Conservation (phyloP, 30 jellyfish, hydroid and myxozoan genomes). For the Hydra vulgaris region DNA sequence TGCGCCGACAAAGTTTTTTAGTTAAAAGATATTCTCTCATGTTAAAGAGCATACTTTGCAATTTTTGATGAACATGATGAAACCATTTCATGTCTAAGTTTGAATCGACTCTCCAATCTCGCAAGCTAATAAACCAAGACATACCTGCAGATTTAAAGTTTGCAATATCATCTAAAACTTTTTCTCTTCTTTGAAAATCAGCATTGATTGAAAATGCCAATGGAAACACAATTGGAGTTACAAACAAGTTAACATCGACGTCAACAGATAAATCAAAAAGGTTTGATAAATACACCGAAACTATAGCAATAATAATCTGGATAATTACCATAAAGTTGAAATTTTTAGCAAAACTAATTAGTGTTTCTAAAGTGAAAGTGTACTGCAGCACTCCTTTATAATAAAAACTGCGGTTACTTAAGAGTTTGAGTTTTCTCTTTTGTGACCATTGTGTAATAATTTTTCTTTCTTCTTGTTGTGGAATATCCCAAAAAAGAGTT, state of each 20-base stretch:
- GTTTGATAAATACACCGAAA: background rate
- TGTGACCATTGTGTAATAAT: background rate
- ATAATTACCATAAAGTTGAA: background rate
- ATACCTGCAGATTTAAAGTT: background rate
- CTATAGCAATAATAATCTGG: background rate
- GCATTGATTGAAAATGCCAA: background rate
- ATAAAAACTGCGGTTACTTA: background rate
- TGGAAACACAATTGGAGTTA: background rate
- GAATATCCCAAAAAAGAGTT: background rate
- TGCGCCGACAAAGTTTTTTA: background rate
- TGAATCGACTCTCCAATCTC: background rate
- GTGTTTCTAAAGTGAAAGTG: background rate
- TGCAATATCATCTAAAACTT: background rate
- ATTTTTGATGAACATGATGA: conserved; percentile 33
- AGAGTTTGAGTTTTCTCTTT: background rate
- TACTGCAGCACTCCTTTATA: background rate
- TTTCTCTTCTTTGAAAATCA: background rate
- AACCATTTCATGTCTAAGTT: conserved; percentile 10
- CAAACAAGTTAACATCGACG: background rate
- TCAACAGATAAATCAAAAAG: background rate
- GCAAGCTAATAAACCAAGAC: background rate
- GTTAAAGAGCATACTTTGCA: background rate
- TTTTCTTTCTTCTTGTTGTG: background rate
- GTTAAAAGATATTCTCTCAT: background rate
- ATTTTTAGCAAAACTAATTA: background rate